A percentile compares a stretch with the other conserved stretches of the same genome.
phyloP scores from a whole-genome alignment of 2,888 invertebrate genomes.

The Hedychridium roseum region DNA sequence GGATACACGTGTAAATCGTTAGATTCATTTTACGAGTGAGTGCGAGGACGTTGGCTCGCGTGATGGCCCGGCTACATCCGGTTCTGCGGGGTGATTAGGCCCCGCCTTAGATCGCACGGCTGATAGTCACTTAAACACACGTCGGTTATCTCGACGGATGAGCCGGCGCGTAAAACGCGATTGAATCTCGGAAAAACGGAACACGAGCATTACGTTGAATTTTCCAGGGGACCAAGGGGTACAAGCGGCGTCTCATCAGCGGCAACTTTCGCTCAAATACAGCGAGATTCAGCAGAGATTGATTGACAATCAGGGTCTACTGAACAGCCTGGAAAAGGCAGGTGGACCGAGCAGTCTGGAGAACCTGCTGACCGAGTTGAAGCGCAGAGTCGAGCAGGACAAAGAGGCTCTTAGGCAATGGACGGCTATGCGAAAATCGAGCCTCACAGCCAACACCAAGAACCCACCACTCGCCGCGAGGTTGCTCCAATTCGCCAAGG shows the following conservation, averaged over 20 bases:
- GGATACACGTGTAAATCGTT: too few species aligned
- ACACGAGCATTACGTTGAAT: too few species aligned
- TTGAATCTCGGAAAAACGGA: too few species aligned
- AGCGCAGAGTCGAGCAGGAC: slow-evolving; percentile 86
- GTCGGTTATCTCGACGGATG: too few species aligned
- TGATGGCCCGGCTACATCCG: too few species aligned
- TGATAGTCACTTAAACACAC: too few species aligned
- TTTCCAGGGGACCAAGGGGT: slow-evolving; percentile 51
- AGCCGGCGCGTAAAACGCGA: too few species aligned
- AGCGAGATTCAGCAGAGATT: slow-evolving; percentile 88
- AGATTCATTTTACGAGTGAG: too few species aligned
- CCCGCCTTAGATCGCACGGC: too few species aligned
- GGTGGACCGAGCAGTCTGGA: slow-evolving; percentile 71
- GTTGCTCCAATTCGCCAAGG: slow-evolving; percentile 78
- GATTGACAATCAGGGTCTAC: slow-evolving; percentile 89
- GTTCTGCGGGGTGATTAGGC: too few species aligned
- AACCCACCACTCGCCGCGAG: slow-evolving; percentile 68
- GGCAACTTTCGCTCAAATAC: slow-evolving; percentile 83
- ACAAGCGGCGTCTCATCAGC: slow-evolving; percentile 79
- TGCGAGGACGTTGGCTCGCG: too few species aligned
- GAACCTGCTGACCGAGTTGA: slow-evolving; percentile 77
- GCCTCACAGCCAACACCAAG: slow-evolving; percentile 37
- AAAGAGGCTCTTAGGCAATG: slow-evolving; percentile 83
- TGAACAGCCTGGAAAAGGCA: slow-evolving; percentile 82
- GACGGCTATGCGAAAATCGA: slow-evolving; percentile 67